These are phyloP conservation scores for Panurus biarmicus DNA, from an alignment of 2,113 vertebrate genomes.

Conservation along the genomic window DNA sequence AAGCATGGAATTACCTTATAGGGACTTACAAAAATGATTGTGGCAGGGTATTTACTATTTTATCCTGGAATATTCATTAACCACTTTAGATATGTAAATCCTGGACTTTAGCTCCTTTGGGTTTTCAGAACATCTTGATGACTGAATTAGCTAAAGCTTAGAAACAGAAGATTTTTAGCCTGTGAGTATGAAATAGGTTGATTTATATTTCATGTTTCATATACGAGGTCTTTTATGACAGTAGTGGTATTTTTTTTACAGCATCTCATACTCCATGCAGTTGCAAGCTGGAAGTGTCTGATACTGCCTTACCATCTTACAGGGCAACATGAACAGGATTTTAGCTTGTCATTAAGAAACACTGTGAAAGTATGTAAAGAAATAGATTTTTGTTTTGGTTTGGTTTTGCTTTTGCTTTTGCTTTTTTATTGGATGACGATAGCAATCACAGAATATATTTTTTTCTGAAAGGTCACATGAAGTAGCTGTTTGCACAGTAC, in stretches of 20 bases:
- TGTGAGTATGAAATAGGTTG: neutral
- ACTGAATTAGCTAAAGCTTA: neutral
- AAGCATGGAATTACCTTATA: neutral
- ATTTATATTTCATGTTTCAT: neutral
- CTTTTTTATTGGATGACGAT: neutral
- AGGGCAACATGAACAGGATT: neutral
- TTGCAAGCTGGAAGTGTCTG: neutral
- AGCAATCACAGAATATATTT: neutral
- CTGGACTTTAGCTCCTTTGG: neutral
- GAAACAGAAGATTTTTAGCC: neutral
- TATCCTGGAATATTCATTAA: neutral
- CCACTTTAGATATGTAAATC: neutral
- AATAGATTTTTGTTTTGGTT: neutral
- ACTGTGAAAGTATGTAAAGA: neutral
- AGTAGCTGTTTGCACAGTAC: neutral
- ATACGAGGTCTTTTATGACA: neutral
- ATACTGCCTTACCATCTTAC: neutral
- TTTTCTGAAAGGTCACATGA: neutral
- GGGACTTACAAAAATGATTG: neutral
- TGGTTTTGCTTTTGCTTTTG: neutral
- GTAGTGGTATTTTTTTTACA: neutral
- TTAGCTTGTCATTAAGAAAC: neutral
- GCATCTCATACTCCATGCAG: neutral
- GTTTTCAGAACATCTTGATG: neutral
- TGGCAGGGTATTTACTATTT: neutral